Base-by-base conservation (phyloP, 2,797 vertebrate genomes). In the Eutrigla gurnardus region DNA sequence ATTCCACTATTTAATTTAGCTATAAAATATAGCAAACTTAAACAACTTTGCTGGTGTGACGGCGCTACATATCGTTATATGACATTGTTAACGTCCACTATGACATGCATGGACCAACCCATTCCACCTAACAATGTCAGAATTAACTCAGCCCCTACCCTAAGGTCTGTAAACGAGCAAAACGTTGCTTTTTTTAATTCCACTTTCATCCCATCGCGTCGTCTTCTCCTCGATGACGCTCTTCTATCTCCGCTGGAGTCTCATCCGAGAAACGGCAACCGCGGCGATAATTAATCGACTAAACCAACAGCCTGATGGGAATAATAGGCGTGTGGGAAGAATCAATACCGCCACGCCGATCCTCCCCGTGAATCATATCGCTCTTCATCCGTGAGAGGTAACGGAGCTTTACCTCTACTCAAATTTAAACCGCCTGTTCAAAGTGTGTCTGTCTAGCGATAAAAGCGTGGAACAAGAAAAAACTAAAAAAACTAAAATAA, bases 221-320 rank as follows among this genome's bases (percentile, higher is more conserved):
- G 76, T 75, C 46, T 65, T 47, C 55, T 65, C 59, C 47, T 59
- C 18, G 58, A 61, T 54, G 63, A 57, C 47, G 42, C 42, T 49
- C 73, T 65, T 82, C 80, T 57, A 73, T 81, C 74, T 80, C 49
- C 72, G 42, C 58, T 7, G 40, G 9, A 47, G 68, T 40, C 37
- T 60, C 40, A 7, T 75, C 78, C 61, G 61, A 75, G 63, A 47
- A 39, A 65, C 5, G 37, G 40, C 68, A 15, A 54, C 68, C 18
- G 40, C 52, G 12, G 67, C 12, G 35, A 79, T 80, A 88, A 91
- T 91, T 89, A 84, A 89, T 84, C 3, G 40, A 81, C 69, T 25
- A 83, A 82, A 77, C 65, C 65, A 60, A 15, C 49, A 5, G 50
- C 46, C 74, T 70, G 75, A 85, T 81, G 80, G 80, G 70, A 82